Evolutionary conservation across 2,113 vertebrate genomes (phyloP).

Genomic region (Okapia johnstoni): DNA sequence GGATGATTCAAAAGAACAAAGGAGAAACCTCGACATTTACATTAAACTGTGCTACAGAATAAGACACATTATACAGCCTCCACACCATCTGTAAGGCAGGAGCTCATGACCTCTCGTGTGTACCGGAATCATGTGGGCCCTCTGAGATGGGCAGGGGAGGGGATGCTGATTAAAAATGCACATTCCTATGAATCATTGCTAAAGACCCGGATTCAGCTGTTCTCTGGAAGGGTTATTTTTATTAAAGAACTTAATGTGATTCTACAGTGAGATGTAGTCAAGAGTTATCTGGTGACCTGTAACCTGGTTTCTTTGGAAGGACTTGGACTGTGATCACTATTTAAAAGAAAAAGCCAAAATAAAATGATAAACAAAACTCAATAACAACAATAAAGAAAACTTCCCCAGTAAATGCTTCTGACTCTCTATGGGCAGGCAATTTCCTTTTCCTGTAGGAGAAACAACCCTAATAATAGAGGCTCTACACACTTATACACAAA

Average conservation of each 20-base stretch:
- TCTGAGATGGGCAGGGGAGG: not conserved
- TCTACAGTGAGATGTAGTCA: not conserved
- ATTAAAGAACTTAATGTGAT: not conserved
- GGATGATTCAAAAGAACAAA: not conserved
- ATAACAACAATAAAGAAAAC: not conserved
- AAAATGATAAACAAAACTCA: not conserved
- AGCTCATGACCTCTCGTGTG: not conserved
- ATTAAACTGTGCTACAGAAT: not conserved
- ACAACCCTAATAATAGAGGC: not conserved
- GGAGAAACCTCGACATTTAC: not conserved
- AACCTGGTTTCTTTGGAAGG: not conserved
- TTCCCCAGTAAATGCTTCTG: not conserved
- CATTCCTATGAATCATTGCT: not conserved
- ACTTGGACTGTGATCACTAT: not conserved
- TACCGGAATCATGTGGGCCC: not conserved
- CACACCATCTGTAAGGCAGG: not conserved
- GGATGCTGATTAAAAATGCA: not conserved
- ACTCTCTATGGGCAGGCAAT: not conserved
- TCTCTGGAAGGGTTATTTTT: not conserved
- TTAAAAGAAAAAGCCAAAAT: not conserved
- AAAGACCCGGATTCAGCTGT: not conserved
- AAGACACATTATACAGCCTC: not conserved
- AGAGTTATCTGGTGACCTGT: not conserved
- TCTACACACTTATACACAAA: not conserved
- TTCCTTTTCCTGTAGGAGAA: constrained; percentile 37